Evolutionary conservation across 2,888 invertebrate species (phyloP).

Genomic region (Amaurobius ferox): DNA sequence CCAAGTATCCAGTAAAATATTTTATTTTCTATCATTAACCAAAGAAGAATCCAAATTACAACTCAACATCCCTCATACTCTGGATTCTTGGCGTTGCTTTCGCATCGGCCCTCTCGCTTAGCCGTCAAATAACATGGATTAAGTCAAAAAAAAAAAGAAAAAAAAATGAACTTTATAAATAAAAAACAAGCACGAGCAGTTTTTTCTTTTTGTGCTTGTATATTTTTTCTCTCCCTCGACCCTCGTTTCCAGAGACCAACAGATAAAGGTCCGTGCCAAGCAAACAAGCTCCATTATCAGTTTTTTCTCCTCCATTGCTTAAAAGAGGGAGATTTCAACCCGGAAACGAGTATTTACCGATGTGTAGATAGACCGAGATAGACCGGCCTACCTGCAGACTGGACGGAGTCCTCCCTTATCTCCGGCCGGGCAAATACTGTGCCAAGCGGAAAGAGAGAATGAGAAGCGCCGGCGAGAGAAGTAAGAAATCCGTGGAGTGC

Average conservation of each 20-base stretch:
- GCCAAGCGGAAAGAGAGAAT: neutral
- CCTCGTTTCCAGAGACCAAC: neutral
- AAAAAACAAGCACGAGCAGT: no score
- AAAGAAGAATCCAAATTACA: no score
- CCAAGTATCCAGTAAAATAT: no score
- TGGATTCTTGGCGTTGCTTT: no score
- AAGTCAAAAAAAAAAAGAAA: no score
- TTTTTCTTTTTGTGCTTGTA: neutral
- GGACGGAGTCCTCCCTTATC: constrained; percentile 39
- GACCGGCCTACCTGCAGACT: constrained; percentile 51
- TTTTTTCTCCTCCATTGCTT: constrained; percentile 31
- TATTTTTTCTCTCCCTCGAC: constrained; percentile 1
- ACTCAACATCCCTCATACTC: no score
- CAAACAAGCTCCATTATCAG: constrained; percentile 62
- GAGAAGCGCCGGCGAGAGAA: neutral
- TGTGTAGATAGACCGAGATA: constrained; percentile 44
- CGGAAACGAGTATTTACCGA: constrained; percentile 69
- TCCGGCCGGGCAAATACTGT: constrained; percentile 3
- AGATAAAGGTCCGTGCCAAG: constrained; percentile 40
- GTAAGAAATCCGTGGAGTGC: no score
- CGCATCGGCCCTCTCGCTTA: no score
- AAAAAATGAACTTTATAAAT: no score
- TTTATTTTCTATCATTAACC: no score
- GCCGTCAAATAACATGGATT: no score
- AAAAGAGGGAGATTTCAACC: constrained; percentile 61